Conservation (phyloP, 2,113 vertebrate species). For the Sorex fumeus region DNA sequence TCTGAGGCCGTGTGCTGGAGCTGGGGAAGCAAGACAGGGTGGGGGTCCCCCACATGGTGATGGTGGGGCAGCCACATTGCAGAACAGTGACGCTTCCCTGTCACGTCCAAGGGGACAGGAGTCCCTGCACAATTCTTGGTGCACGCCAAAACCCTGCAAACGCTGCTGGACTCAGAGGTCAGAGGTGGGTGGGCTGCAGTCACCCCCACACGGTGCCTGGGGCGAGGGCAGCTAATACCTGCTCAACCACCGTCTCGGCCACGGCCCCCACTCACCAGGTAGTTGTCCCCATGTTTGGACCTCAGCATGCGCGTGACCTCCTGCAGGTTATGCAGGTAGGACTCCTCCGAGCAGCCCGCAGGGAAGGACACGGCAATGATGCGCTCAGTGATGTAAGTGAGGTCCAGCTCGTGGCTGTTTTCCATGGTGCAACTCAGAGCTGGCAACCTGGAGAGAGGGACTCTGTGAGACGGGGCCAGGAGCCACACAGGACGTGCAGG, state of each 20-base stretch:
- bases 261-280: constrained; percentile 92
- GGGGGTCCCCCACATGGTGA: too few species aligned
- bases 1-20: background rate
- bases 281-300: constrained; percentile 98
- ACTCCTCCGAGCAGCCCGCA: constrained; percentile 93
- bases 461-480: background rate
- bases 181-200: too few species aligned
- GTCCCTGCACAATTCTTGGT: background rate
- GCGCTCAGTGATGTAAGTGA: constrained; percentile 97
- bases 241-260: background rate
- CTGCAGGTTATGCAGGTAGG: constrained; percentile 93
- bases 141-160: too few species aligned
- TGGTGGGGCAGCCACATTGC: background rate
- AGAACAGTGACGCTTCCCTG: background rate
- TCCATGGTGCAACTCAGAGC: constrained; percentile 91
- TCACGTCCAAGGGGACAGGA: background rate
- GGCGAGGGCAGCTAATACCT: too few species aligned
- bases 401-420: constrained; percentile 95
- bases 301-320: constrained; percentile 97
- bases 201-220: too few species aligned
- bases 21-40: background rate
- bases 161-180: too few species aligned
- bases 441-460: constrained; percentile 77
- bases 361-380: constrained; percentile 97
- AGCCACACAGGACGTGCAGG: background rate